phyloP scores from a whole-genome alignment of 1,140 invertebrate genomes.

The Drosophila takahashii region DNA sequence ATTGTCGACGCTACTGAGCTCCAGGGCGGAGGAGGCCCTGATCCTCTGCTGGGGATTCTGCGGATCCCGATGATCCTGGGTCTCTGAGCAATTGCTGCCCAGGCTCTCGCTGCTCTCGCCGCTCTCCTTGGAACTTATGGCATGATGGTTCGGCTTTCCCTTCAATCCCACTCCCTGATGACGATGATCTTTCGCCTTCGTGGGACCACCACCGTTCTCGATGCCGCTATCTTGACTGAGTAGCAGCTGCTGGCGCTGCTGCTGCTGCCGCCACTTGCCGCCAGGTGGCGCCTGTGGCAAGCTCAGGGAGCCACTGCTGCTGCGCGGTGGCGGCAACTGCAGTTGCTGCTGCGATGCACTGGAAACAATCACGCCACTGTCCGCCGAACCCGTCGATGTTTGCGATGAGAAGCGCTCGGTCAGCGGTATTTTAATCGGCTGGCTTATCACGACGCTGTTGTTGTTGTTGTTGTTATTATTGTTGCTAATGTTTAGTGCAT shows the following conservation, averaged over 20 bases:
- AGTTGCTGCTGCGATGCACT: slow-evolving; percentile 60
- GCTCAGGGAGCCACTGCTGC: slow-evolving; percentile 74
- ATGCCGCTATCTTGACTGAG: slow-evolving; percentile 83
- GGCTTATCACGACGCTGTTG: slow-evolving; percentile 44
- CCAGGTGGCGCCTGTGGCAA: slow-evolving; percentile 60
- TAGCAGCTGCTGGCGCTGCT: slow-evolving; percentile 56
- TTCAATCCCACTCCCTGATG: slow-evolving; percentile 45
- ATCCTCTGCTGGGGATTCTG: slow-evolving; percentile 28
- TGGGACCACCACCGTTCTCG: slow-evolving; percentile 63
- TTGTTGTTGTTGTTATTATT: slow-evolving; percentile 14
- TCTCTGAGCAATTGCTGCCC: slow-evolving; percentile 52
- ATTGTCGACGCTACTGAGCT: slow-evolving; percentile 46
- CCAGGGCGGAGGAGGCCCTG: slow-evolving; percentile 65
- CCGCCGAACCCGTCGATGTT: slow-evolving; percentile 79
- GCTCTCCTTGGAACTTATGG: slow-evolving; percentile 16
- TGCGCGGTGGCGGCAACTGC: slow-evolving; percentile 69
- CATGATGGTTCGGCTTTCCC: not conserved
- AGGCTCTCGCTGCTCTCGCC: slow-evolving; percentile 68
- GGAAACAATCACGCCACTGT: slow-evolving; percentile 71
- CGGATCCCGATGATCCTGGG: too few species aligned
- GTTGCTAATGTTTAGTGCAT: slow-evolving; percentile 10
- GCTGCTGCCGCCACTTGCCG: slow-evolving; percentile 64
- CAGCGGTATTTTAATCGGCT: slow-evolving; percentile 76
- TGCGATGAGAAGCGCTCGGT: slow-evolving; percentile 76
- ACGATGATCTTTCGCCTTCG: slow-evolving; percentile 66